Base-by-base conservation (phyloP, 2,888 invertebrate species). In the Clusia tigrina region DNA sequence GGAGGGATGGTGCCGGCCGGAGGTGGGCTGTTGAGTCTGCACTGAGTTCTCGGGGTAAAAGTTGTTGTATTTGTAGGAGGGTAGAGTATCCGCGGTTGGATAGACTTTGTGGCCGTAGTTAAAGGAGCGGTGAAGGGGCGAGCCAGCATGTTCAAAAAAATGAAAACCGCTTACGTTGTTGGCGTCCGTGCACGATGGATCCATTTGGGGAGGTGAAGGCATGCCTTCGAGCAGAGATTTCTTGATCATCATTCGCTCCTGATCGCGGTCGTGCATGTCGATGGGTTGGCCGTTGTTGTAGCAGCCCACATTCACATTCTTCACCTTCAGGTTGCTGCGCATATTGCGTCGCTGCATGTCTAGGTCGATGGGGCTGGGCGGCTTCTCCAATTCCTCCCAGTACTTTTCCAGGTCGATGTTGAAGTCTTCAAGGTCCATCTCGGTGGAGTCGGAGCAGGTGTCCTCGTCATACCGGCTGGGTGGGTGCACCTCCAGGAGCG, bases 371-470 rank as follows among this genome's bases (percentile, higher is more conserved):
- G 83, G 83, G 60, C 81, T 83, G 6, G 82, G 82, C 5, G 82
- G 81, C 59, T 83, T 83, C 66, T 84, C 84, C 58, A 84, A 69
- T 65, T 83, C 81, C 53, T 82, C 83, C 83, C 84, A 84, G 68
- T 84, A 84, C 68, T 83, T 84, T 59, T 82, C 83, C 66, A 84
- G 73, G 64, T 84, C 84, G 55, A 84, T 82, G 67, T 84, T 84
- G 55, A 84, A 84, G 63, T 84, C 84, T 65, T 84, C 83, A 48
- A 84, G 67, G 54, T 84, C 84, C 66, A 83, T 78, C 70, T 83
- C 83, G 0, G 84, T 84, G 22, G 84, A 82, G 51, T 84, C 83
- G 1, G 83, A 82, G 64, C 83, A 82, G 32, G 80, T 82, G 68
- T 83, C 79, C 51, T 84, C 84, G 53, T 81, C 82, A 48, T 77